Percentiles rank a stretch among this genome's conserved stretches.
phyloP scores from a whole-genome alignment of 2,797 vertebrate genomes.

The Tinamus major region DNA sequence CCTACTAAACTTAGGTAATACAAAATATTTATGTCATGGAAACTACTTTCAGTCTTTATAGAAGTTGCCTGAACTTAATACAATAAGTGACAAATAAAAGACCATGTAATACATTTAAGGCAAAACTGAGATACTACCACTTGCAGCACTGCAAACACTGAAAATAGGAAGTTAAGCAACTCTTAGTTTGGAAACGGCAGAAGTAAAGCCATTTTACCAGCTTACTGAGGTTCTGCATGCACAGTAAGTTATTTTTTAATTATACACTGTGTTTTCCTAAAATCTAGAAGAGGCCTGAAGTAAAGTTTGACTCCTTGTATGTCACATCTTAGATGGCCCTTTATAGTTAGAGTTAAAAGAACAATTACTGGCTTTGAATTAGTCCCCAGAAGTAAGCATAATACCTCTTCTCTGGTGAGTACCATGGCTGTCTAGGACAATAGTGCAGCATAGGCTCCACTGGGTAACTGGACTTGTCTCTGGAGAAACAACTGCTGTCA shows the following conservation, averaged over 20 bases:
- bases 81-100: background rate
- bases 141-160: background rate
- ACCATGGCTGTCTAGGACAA: background rate
- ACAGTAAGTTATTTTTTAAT: background rate
- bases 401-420: background rate
- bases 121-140: background rate
- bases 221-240: background rate
- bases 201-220: background rate
- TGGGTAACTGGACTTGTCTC: background rate
- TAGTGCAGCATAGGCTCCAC: background rate
- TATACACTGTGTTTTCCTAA: background rate
- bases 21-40: background rate
- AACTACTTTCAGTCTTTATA: background rate
- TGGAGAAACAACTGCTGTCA: background rate
- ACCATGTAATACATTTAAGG: background rate
- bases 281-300: background rate
- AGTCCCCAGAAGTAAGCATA: background rate
- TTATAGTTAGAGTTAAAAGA: background rate
- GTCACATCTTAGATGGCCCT: background rate
- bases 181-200: background rate
- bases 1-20: background rate
- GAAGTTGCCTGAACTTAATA: background rate
- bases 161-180: background rate
- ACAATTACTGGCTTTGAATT: background rate
- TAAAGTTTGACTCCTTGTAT: background rate